Percentiles rank a stretch among this genome's conserved stretches.
These are phyloP conservation scores for Clitarchus hookeri DNA, from an alignment of 2,888 invertebrate species.

Conservation along the genomic window DNA sequence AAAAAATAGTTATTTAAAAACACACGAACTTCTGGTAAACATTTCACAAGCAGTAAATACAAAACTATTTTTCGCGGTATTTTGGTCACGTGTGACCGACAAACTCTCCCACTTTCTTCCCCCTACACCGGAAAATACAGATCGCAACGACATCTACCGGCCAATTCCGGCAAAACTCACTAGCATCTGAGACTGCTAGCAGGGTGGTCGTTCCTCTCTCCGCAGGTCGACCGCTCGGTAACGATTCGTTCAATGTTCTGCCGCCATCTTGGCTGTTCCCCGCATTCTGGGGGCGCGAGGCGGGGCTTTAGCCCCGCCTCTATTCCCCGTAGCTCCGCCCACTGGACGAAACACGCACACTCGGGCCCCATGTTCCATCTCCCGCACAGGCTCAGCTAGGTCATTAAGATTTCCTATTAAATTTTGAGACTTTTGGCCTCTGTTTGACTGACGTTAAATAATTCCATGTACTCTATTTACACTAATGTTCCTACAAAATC, in stretches of 20 bases:
- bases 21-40: not conserved
- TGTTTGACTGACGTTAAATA: not conserved
- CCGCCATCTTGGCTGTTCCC: conserved; percentile 36
- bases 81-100: not conserved
- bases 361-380: not conserved
- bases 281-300: conserved; percentile 17
- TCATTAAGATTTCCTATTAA: not conserved
- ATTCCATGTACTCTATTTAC: not conserved
- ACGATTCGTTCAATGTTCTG: conserved; percentile 33
- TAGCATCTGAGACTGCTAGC: conserved; percentile 10
- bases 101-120: conserved; percentile 19
- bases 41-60: not conserved
- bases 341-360: conserved; percentile 10
- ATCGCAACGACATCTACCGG: conserved; percentile 32
- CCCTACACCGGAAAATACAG: not conserved
- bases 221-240: conserved; percentile 29
- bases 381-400: not conserved
- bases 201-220: conserved; percentile 10
- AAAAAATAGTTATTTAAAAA: not conserved
- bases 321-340: conserved; percentile 6
- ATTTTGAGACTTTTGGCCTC: not conserved
- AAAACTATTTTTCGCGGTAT: not conserved
- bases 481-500: not conserved
- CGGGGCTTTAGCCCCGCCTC: conserved; percentile 19
- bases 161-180: conserved; percentile 31